A percentile compares a stretch with the other conserved stretches of the same genome.
These are phyloP conservation scores for Lanius ludovicianus DNA, from an alignment of 2,113 vertebrate genomes.

Conservation along the genomic window DNA sequence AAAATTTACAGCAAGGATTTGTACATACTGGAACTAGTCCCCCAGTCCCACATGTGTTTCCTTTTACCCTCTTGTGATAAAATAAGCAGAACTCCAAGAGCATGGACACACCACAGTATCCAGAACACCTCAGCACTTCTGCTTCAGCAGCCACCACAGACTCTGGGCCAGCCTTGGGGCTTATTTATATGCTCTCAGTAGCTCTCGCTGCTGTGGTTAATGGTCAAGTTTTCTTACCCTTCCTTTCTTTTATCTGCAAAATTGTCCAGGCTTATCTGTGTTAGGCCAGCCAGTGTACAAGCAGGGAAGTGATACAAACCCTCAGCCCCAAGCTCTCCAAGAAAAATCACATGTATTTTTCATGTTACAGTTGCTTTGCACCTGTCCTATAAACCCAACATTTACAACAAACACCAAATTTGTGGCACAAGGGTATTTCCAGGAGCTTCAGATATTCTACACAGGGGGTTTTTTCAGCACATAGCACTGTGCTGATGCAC, in stretches of 20 bases:
- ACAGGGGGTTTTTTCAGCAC: background rate
- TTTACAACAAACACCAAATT: accelerated
- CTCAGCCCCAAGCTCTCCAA: background rate
- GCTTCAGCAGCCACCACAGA: background rate
- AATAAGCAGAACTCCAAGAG: background rate
- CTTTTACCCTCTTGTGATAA: background rate
- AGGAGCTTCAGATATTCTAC: background rate
- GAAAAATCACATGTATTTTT: background rate
- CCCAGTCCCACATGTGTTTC: accelerated
- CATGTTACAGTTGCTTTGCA: background rate
- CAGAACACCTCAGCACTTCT: accelerated
- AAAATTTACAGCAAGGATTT: background rate
- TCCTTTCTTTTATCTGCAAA: background rate
- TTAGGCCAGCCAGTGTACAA: accelerated
- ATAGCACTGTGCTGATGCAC: background rate
- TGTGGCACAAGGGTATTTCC: background rate
- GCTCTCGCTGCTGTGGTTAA: background rate
- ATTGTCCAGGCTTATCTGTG: background rate
- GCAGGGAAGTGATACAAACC: background rate
- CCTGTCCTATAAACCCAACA: background rate
- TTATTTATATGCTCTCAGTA: background rate
- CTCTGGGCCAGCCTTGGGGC: background rate
- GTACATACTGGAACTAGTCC: background rate
- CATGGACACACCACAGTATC: background rate
- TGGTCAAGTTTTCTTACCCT: background rate